Conservation (phyloP, 2,797 vertebrate genomes). For the Alectoris magna region DNA sequence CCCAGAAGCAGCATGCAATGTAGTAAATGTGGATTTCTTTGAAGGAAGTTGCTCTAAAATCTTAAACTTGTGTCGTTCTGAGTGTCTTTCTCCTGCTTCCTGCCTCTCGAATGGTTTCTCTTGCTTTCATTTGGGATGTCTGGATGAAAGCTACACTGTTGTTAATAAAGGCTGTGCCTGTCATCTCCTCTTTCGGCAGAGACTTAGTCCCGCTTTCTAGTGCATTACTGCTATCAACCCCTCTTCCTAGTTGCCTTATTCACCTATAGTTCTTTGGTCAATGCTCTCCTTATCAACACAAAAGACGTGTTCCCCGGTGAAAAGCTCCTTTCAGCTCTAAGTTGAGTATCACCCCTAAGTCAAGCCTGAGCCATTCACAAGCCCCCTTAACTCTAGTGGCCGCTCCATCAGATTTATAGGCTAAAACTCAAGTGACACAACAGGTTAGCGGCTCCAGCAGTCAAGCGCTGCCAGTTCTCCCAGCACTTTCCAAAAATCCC, state of each 20-base stretch:
- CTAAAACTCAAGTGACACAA: neutral
- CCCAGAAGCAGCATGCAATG: neutral
- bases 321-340: conserved; percentile 10
- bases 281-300: neutral
- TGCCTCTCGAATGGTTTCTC: neutral
- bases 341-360: neutral
- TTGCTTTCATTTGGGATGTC: neutral
- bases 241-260: neutral
- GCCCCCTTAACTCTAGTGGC: neutral
- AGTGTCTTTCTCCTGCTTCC: neutral
- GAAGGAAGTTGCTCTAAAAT: neutral
- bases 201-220: neutral
- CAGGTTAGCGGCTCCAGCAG: neutral
- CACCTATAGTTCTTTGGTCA: neutral
- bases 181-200: neutral
- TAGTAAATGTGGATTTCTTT: neutral
- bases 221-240: neutral
- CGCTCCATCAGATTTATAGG: neutral
- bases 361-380: neutral
- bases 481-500: neutral
- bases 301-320: neutral
- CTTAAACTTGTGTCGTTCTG: neutral
- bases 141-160: fast-evolving
- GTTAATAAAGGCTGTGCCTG: neutral
- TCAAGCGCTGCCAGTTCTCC: neutral